Conservation (phyloP, 2,797 vertebrate species). For the Hirundo rustica region DNA sequence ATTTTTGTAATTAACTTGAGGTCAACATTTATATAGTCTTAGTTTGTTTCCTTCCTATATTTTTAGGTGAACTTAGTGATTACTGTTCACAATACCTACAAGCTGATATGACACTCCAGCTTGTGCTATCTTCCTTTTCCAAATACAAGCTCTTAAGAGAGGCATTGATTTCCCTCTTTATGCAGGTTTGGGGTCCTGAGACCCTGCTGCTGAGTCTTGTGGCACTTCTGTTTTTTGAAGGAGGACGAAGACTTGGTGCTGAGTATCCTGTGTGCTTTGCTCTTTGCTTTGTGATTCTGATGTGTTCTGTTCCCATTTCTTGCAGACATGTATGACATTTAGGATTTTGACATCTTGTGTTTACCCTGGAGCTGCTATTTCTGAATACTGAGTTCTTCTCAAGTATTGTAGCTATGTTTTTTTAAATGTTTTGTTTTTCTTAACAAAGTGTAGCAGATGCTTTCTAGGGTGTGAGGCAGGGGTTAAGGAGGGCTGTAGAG, state of each 20-base stretch:
- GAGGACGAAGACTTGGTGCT: neutral
- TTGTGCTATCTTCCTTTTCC: neutral
- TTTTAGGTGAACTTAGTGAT: neutral
- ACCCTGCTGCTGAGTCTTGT: neutral
- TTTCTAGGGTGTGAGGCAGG: neutral
- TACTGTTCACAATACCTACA: neutral
- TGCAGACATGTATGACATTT: neutral
- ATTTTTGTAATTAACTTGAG: neutral
- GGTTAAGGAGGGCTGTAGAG: neutral
- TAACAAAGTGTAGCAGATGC: neutral
- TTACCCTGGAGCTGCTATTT: neutral
- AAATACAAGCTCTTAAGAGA: neutral
- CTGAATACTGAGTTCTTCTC: neutral
- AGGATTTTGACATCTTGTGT: constrained; percentile 6
- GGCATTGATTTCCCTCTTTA: neutral
- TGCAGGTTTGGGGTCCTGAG: neutral
- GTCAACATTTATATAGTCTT: neutral
- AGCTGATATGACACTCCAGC: neutral
- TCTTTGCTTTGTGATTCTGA: neutral
- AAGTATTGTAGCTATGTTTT: neutral
- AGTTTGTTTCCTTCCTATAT: neutral
- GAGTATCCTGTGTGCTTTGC: neutral
- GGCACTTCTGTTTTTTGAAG: neutral
- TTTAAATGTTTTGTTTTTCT: neutral
- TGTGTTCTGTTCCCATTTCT: neutral